phyloP scores from a whole-genome alignment of 2,113 vertebrate species.

The Bambusicola thoracicus region DNA sequence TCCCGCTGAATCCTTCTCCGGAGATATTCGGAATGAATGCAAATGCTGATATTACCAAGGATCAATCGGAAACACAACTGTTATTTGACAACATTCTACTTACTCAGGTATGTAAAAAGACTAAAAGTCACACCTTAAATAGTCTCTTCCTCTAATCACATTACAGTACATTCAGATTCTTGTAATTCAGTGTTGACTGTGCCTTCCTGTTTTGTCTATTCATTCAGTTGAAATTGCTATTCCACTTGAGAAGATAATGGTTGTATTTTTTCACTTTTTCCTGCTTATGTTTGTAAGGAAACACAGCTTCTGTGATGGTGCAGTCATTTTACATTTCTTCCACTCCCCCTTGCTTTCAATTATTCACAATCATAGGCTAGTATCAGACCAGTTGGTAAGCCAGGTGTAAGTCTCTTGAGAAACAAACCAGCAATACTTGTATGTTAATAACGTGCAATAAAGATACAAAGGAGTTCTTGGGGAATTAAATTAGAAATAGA shows the following conservation, averaged over 20 bases:
- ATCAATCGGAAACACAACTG: constrained; percentile 87
- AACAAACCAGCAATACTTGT: no score
- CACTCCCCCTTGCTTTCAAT: not conserved
- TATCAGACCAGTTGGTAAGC: not conserved
- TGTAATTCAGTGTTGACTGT: not conserved
- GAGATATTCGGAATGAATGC: constrained; percentile 90
- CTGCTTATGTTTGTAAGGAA: not conserved
- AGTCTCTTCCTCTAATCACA: not conserved
- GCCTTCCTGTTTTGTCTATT: not conserved
- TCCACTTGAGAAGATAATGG: no score
- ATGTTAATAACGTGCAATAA: no score
- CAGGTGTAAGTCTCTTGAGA: no score
- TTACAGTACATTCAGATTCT: not conserved
- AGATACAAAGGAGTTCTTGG: no score
- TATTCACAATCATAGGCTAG: not conserved
- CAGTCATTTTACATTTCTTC: not conserved
- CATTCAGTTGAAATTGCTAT: not conserved
- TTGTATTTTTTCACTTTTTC: no score
- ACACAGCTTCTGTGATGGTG: not conserved
- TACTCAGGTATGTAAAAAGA: constrained; percentile 78
- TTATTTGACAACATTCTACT: constrained; percentile 88
- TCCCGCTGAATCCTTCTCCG: constrained; percentile 85
- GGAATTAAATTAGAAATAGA: no score
- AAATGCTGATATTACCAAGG: constrained; percentile 89
- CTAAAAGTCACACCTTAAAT: not conserved